phyloP scores from a whole-genome alignment of 2,113 vertebrate species.

The Elephas maximus region DNA sequence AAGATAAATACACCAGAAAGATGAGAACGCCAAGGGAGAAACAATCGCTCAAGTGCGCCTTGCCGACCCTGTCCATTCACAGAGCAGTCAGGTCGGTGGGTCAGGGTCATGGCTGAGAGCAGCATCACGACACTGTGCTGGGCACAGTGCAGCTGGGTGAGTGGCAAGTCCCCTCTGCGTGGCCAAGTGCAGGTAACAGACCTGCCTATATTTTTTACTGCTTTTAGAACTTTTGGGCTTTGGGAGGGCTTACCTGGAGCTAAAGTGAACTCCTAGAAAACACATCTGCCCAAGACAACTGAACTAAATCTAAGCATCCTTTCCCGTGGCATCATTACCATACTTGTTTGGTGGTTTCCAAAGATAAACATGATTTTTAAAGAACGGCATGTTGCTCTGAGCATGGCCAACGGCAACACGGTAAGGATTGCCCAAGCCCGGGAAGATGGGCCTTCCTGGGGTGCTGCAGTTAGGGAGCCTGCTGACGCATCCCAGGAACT shows the following conservation, averaged over 20 bases:
- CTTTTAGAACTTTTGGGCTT: background rate
- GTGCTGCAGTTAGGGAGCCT: background rate
- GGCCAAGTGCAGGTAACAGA: no score
- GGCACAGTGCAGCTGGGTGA: background rate
- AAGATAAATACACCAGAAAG: background rate
- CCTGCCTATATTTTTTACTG: background rate
- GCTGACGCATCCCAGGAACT: rapidly evolving
- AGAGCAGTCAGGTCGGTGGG: background rate
- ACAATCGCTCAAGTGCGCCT: rapidly evolving
- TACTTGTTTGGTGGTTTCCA: background rate
- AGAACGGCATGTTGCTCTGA: background rate
- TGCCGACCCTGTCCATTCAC: rapidly evolving
- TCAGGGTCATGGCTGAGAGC: background rate
- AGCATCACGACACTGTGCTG: background rate
- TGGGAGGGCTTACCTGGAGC: background rate
- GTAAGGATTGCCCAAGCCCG: background rate
- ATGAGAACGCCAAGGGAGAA: rapidly evolving
- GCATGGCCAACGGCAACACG: background rate
- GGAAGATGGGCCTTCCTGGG: background rate
- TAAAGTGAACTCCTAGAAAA: background rate
- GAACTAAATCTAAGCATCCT: background rate
- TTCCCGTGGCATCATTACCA: background rate
- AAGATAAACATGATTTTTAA: background rate
- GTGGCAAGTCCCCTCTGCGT: background rate
- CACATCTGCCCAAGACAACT: background rate